Evolutionary conservation across 2,797 vertebrate species (phyloP).

Genomic region (Masticophis lateralis): DNA sequence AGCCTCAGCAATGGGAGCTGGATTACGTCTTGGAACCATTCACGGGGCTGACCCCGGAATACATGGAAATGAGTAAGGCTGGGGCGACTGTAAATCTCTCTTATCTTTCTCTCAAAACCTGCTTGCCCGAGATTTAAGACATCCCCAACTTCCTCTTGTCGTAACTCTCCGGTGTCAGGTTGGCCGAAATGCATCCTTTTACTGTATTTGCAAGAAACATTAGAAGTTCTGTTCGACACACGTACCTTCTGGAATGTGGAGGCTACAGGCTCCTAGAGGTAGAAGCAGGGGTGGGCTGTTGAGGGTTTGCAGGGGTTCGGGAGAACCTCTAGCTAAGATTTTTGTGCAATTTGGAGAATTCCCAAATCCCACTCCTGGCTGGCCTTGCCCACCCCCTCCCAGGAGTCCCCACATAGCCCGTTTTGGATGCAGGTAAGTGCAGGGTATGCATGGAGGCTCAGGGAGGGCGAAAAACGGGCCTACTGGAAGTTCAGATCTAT

Average conservation of each 20-base stretch:
- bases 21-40: constrained; percentile 90
- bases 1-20: constrained; percentile 86
- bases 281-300: neutral
- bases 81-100: neutral
- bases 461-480: too few species aligned
- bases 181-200: neutral
- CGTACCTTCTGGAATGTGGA: neutral
- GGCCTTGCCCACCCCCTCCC: too few species aligned
- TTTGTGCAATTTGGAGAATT: too few species aligned
- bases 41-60: constrained; percentile 91
- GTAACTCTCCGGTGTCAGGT: neutral
- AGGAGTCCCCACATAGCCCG: too few species aligned
- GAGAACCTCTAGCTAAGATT: too few species aligned
- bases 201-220: neutral
- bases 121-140: neutral
- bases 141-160: neutral
- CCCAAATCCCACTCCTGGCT: too few species aligned
- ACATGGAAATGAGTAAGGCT: constrained; percentile 98
- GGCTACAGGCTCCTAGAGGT: neutral
- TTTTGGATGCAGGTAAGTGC: too few species aligned
- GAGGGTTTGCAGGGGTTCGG: too few species aligned
- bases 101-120: neutral
- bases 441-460: too few species aligned
- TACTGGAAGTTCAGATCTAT: too few species aligned
- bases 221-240: neutral